Percentiles rank a stretch among this genome's conserved stretches.
These are phyloP conservation scores for Orcinus orca DNA, from an alignment of 2,113 vertebrate genomes.

Conservation along the genomic window DNA sequence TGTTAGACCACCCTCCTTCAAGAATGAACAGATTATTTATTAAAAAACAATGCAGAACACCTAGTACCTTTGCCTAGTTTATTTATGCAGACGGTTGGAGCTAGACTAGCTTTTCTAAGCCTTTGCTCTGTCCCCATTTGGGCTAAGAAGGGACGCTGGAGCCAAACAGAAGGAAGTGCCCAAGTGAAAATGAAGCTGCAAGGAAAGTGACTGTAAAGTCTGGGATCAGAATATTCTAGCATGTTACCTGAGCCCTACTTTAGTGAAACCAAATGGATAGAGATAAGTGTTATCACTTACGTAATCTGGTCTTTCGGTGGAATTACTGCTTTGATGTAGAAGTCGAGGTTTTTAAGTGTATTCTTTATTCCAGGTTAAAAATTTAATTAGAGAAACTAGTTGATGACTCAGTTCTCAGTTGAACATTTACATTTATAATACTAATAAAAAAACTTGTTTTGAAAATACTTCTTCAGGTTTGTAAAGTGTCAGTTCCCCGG, in stretches of 20 bases:
- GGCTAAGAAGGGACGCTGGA: neutral
- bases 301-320: neutral
- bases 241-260: neutral
- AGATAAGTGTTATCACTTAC: neutral
- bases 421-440: constrained; percentile 49
- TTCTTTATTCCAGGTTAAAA: constrained; percentile 30
- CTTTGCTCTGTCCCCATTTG: neutral
- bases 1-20: neutral
- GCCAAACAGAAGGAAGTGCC: neutral
- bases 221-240: neutral
- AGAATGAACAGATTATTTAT: neutral
- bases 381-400: constrained; percentile 54
- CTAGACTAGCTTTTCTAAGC: neutral
- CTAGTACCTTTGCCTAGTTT: neutral
- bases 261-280: neutral
- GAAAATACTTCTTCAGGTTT: constrained; percentile 52
- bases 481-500: constrained; percentile 48
- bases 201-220: neutral
- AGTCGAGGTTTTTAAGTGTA: neutral
- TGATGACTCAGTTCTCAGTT: constrained; percentile 45
- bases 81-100: neutral
- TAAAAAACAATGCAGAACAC: neutral
- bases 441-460: constrained; percentile 39
- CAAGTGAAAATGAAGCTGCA: neutral
- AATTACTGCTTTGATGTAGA: neutral